Evolutionary conservation across 2,888 invertebrate genomes (phyloP).

Genomic region (Pecten maximus): DNA sequence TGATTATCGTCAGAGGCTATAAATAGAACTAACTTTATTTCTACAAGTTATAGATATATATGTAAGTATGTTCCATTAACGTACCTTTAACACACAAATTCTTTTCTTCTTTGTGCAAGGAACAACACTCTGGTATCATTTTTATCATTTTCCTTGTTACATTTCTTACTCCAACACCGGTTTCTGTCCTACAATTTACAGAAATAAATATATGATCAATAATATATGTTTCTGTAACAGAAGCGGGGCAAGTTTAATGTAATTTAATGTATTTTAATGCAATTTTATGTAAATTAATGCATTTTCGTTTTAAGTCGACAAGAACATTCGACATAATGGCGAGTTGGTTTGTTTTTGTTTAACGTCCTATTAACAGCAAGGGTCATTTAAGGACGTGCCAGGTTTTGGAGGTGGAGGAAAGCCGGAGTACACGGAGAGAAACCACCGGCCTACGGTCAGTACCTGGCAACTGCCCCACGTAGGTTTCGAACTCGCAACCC

Average conservation of each 20-base stretch:
- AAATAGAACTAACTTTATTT: not conserved
- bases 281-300: not conserved
- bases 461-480: no score
- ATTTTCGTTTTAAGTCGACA: not conserved
- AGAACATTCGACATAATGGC: not conserved
- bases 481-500: no score
- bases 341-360: not conserved
- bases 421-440: no score
- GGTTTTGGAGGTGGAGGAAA: no score
- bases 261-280: not conserved
- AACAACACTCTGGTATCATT: not conserved
- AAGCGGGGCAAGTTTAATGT: not conserved
- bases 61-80: no score
- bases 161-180: not conserved
- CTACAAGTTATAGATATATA: no score
- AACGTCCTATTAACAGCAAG: no score
- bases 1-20: not conserved
- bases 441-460: no score
- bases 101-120: not conserved
- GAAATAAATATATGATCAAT: not conserved
- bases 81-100: not conserved
- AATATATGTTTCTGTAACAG: not conserved
- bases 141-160: not conserved
- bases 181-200: not conserved
- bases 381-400: no score